phyloP scores from a whole-genome alignment of 2,113 vertebrate genomes.

The Helogale parvula region DNA sequence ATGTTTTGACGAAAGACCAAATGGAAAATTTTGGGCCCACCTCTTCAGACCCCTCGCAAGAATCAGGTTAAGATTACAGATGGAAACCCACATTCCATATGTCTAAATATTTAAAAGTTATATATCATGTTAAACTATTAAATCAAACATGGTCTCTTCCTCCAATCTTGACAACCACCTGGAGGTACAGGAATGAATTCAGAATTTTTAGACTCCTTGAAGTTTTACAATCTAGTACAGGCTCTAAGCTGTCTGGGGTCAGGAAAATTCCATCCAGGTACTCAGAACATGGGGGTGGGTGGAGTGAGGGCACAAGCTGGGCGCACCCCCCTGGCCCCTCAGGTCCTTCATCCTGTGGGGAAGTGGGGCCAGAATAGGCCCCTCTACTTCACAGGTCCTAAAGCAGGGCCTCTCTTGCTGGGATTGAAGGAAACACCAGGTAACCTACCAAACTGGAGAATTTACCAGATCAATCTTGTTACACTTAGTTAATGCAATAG shows the following conservation, averaged over 20 bases:
- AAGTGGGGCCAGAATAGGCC: not conserved
- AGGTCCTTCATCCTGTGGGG: not conserved
- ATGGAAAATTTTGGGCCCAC: not conserved
- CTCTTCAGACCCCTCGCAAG: not conserved
- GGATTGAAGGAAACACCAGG: not conserved
- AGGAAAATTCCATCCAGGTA: not conserved
- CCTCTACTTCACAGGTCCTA: not conserved
- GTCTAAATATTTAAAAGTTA: constrained; percentile 15
- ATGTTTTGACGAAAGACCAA: constrained; percentile 5
- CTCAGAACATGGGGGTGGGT: accelerated
- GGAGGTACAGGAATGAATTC: not conserved
- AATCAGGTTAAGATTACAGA: not conserved
- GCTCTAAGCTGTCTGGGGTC: not conserved
- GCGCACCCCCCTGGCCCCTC: not conserved
- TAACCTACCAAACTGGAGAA: constrained; percentile 18
- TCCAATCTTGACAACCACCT: not conserved
- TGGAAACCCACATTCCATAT: not conserved
- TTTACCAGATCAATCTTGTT: not conserved
- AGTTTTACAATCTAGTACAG: not conserved
- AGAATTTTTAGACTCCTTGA: not conserved
- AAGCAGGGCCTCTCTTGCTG: not conserved
- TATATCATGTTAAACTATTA: constrained; percentile 8
- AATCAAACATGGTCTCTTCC: not conserved
- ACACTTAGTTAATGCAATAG: not conserved
- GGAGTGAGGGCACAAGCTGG: not conserved